Evolutionary conservation across 53 echinoderm and acorn worm genomes (phyloP), one percentile per base, ranked within the genome.

Genomic region (Zoroaster sp.): DNA sequence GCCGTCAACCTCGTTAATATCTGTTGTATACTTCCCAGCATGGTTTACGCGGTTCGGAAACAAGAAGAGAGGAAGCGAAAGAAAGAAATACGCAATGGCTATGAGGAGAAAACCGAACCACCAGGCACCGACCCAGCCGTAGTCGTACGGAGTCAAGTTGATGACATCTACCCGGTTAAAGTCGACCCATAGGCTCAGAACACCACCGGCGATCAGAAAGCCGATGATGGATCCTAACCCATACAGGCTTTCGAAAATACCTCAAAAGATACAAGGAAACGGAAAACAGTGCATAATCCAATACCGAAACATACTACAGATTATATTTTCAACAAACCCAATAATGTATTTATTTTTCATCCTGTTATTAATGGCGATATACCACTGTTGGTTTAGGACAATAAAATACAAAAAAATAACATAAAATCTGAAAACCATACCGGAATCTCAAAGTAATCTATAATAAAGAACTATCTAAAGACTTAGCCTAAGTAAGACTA

Each of bases 111-210:
- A 83, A 3, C 95, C 91, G 9, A 95, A 76, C 95, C 95, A 93
- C 95, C 95, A 95, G 45, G 95, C 95, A 35, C 93, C 95, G 20
- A 95, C 91, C 91, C 93, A 95, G 23, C 91, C 93, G 47, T 93
- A 93, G 77, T 95, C 93, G 2, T 15, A 39, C 9, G 76, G 68
- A 35, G 80, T 83, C 39, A 83, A 46, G 6, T 73, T 73, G 35
- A 39, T 20, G 73, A 89, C 79, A 43, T 92, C 92, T 41, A 69
- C 87, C 7, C 94, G 92, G 80, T 94, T 92, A 82, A 89, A 94
- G 74, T 94, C 94, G 6, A 94, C 92, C 89, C 92, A 94, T 21
- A 92, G 83, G 6, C 68, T 38, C 30, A 92, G 89, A 12, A 86
- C 72, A 20, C 79, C 85, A 32, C 89, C 83, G 53, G 92, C 92